Percentiles rank a stretch among this genome's conserved stretches.
These are phyloP conservation scores for Asarcornis scutulata DNA, from an alignment of 2,113 vertebrate genomes.

Conservation along the genomic window DNA sequence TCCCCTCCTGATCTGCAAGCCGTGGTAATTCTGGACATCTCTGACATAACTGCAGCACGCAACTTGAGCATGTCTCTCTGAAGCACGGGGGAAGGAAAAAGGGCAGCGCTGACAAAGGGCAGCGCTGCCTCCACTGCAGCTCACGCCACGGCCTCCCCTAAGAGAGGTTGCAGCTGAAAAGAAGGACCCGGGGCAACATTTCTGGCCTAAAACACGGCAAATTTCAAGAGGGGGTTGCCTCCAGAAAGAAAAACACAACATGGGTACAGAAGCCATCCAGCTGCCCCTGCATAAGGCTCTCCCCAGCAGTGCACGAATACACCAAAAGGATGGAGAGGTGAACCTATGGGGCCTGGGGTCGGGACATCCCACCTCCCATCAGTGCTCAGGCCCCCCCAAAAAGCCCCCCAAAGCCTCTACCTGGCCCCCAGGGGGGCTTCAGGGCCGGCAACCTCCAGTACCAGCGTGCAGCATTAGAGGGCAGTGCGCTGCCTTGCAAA, in stretches of 20 bases:
- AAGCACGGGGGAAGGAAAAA: neutral
- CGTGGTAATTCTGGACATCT: neutral
- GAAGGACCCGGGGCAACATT: neutral
- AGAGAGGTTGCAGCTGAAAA: neutral
- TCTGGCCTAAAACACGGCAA: neutral
- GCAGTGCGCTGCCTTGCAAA: slow-evolving; percentile 1
- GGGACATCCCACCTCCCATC: too few species aligned
- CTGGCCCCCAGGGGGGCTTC: neutral
- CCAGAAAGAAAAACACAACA: neutral
- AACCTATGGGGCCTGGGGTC: neutral
- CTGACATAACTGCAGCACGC: neutral
- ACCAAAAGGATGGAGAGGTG: neutral
- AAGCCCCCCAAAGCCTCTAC: neutral
- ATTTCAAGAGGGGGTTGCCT: neutral
- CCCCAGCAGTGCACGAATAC: neutral
- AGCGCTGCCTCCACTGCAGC: neutral
- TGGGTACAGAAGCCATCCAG: neutral
- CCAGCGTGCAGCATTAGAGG: slow-evolving; percentile 26
- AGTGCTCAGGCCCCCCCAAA: rapidly evolving
- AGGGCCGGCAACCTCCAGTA: neutral
- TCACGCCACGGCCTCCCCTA: neutral
- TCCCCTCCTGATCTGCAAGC: neutral
- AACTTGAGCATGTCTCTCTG: neutral
- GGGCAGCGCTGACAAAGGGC: neutral
- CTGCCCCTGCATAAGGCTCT: neutral